These are phyloP conservation scores for Aleadryas rufinucha DNA, from an alignment of 2,113 vertebrate species.

Conservation along the genomic window DNA sequence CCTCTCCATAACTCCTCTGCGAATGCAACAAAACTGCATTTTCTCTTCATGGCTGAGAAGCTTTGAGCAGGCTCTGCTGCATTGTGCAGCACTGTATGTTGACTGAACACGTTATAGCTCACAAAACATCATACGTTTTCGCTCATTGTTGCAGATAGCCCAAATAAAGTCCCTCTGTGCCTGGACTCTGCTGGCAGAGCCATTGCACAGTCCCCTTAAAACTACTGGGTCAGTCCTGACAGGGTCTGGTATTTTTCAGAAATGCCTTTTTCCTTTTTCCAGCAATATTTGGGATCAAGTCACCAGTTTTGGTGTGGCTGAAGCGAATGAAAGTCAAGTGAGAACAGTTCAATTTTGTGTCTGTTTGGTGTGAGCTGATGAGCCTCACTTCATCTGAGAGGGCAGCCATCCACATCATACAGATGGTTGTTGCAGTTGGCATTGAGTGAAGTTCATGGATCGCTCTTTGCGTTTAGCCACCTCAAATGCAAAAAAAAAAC, in stretches of 20 bases:
- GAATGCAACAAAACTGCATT: neutral
- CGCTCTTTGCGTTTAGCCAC: neutral
- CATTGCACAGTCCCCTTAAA: neutral
- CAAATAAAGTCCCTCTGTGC: neutral
- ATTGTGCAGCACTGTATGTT: neutral
- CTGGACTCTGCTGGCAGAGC: neutral
- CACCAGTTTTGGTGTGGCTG: neutral
- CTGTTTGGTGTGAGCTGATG: neutral
- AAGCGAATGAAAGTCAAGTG: neutral
- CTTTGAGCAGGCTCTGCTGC: neutral
- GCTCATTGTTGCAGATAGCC: neutral
- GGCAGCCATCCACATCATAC: neutral
- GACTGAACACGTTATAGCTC: neutral
- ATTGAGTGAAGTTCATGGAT: neutral
- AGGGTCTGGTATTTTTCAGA: neutral
- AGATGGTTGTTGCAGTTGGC: neutral
- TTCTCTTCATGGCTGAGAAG: constrained; percentile 10
- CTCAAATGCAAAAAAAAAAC: neutral
- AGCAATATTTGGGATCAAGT: neutral
- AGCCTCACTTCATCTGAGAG: neutral
- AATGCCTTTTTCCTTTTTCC: neutral
- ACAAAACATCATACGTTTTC: constrained; percentile 25
- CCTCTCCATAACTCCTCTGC: neutral
- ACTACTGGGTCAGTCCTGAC: neutral
- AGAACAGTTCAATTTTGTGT: neutral